Base-by-base conservation (phyloP, 2,113 vertebrate genomes). In the Butorides virescens region DNA sequence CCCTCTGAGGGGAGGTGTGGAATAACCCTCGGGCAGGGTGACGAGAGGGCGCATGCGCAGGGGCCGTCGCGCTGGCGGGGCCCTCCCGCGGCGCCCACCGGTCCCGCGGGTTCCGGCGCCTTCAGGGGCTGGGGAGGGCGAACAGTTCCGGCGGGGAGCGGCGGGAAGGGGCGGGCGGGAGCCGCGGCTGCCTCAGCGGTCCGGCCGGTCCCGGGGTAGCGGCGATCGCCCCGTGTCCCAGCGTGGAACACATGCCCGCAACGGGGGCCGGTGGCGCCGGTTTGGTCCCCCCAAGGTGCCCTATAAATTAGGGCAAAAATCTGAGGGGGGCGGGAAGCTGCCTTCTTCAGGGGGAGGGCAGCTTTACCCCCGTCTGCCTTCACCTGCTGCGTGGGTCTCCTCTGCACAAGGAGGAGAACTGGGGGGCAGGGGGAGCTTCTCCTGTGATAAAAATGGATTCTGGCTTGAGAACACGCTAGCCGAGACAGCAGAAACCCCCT, bases 31-130 rank as follows among this genome's bases (percentile, higher is more conserved):
- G 18, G 2, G 53, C 34, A 12, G 70, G 21, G 21, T 3, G 62
- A 9, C 2, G 18, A 1, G 36, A 10, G 15, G 2, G 82, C 92
- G 92, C 94, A 79, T 62, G 90, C 30, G 88, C 36, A 5, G 29
- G 0, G 3, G 7, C 20, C 0, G 27, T 0, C 1, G 7, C 5
- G 44, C 8, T 1, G 58, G 4, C 3, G 4, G 0, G 36, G 26
- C 1, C 42, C 42, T 44, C 19, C 7, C 13, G 1, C 13, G 13
- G 32, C 5, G 13, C 6, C 27, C 14, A 14, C 15, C 11, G 3
- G 9, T 12, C 3, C 30, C 2, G 13, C 3, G 1, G 42, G 42
- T 44, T 44, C 42, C 42, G 42, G 74, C 3, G 2, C 3, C 14
- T 17, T 20, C 56, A 1, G 2, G 23, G 46, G 25, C 7, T 5